Evolutionary conservation across 2,888 invertebrate species (phyloP), one percentile per base, ranked within the genome.

Genomic region (Erannis defoliaria): DNA sequence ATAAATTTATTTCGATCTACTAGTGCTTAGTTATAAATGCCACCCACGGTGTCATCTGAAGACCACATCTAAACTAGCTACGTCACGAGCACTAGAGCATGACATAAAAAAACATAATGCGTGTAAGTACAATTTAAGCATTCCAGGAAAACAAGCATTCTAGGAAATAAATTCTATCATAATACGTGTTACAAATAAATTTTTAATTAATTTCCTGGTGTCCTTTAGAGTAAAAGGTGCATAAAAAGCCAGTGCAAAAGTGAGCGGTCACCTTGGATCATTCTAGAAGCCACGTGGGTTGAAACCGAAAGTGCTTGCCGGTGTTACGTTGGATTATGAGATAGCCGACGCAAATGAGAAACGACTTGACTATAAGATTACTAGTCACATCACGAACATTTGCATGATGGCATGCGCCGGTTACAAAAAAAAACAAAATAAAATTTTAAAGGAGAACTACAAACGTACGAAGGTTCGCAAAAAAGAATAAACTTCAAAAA

Each of bases 231-330:
- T 61, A 58, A 55, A 61, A 67, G 57, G 55, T 31, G 43, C 35
- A 49, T 49, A 49, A 60, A 50, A 45, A 56, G 6, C 38, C 53
- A 33, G 55, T 23, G 55, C 55, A 55, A 61, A 65, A 68, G 68
- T 66, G 66, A 66, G 59, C 35, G 68, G 64, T 42, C 48, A 57
- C 66, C 66, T 66, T 72, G 67, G 64, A 63, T 49, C 23, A 64
- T 65, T 75, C 75, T 70, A 71, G 75, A 74, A 63, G 33, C 37
- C 46, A 45, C 61, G 51, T 62, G 63, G 62, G 61, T 45, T 50
- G 62, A 60, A 67, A 63, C 59, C 48, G 68, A 71, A 69, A 71
- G 67, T 71, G 62, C 14, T 35, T 35, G 35, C 38, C 46, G 40
- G 18, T 42, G 33, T 56, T 57, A 57, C 50, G 50, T 43, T 8